Base-by-base conservation (phyloP, 2,888 invertebrate genomes). In the Macaria notata region DNA sequence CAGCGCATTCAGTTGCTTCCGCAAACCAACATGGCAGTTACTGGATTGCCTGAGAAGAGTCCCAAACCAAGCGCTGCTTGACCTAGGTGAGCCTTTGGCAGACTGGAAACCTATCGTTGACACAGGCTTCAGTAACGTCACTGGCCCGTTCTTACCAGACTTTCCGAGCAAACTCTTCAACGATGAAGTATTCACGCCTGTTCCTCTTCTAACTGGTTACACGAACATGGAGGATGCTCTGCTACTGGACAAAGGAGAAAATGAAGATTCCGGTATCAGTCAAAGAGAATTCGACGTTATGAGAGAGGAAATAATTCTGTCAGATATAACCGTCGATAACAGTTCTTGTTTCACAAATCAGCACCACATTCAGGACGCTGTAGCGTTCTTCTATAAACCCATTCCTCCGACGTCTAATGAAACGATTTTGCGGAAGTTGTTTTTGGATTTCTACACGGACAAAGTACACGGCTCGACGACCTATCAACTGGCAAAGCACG, bases 221-320 rank as follows among this genome's bases (percentile, higher is more conserved):
- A 96, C 96, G 0, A 94, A 95, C 68, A 96, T 96, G 94, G 97
- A 97, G 83, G 95, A 96, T 68, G 95, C 94, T 5, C 78, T 96
- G 1, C 90, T 94, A n/a, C 78, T 93, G 31, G 88, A 93, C 44
- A 93, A 93, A 49, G 81, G 92, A 47, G 92, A 93, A 49, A 79
- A 92, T 48, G 92, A 93, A 49, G 93, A 94, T 41, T 92, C 93
- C 3, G 94, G 93, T 8, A 88, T 95, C 38, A 93, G 93, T 62
- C 86, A 89, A 62, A 84, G 83, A 43, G 93, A 93, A 65, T 95
- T 94, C 64, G 93, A 94, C 62, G 82, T 88, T 19, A 92, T 95
- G 81, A 91, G 95, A 39, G 91, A 90, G 57, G 95, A 96, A 70
- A 87, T 94, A 6, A 88, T 94, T 3, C 81, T 92, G 6, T 88